These are phyloP conservation scores for Nerophis lumbriciformis DNA, from an alignment of 2,113 vertebrate species.

Conservation along the genomic window DNA sequence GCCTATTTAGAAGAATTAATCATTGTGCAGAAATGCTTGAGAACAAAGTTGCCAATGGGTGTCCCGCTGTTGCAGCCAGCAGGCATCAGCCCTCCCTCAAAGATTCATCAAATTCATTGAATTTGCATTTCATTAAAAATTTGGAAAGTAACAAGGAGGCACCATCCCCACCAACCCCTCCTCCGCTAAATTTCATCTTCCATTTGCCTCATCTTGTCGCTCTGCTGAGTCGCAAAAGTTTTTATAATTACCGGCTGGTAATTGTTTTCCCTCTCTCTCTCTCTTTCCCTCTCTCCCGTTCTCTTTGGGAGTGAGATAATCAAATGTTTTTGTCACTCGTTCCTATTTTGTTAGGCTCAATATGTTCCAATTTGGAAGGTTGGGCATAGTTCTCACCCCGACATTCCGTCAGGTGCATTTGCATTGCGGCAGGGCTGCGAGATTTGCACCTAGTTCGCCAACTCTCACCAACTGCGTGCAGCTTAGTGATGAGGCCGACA, in stretches of 20 bases:
- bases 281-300: background rate
- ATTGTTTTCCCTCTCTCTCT: constrained; percentile 4
- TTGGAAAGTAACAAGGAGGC: constrained; percentile 50
- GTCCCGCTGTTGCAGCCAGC: constrained; percentile 56
- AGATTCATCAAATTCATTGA: constrained; percentile 64
- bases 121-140: constrained; percentile 68
- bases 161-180: constrained; percentile 7
- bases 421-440: too few relatives aligned
- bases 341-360: background rate
- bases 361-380: constrained; percentile 19
- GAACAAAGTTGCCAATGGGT: constrained; percentile 45
- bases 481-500: too few relatives aligned
- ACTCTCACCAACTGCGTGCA: too few relatives aligned
- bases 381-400: constrained; percentile 11
- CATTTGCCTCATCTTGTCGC: constrained; percentile 19
- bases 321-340: constrained; percentile 17
- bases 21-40: constrained; percentile 39
- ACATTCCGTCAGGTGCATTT: too few relatives aligned
- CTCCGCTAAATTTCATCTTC: constrained; percentile 23
- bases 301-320: constrained; percentile 20
- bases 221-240: constrained; percentile 17
- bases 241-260: constrained; percentile 14
- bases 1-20: constrained; percentile 62
- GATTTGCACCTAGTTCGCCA: too few relatives aligned
- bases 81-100: constrained; percentile 50